Base-by-base conservation (phyloP, 1,140 invertebrate species). In the Leptinotarsa lineolata region DNA sequence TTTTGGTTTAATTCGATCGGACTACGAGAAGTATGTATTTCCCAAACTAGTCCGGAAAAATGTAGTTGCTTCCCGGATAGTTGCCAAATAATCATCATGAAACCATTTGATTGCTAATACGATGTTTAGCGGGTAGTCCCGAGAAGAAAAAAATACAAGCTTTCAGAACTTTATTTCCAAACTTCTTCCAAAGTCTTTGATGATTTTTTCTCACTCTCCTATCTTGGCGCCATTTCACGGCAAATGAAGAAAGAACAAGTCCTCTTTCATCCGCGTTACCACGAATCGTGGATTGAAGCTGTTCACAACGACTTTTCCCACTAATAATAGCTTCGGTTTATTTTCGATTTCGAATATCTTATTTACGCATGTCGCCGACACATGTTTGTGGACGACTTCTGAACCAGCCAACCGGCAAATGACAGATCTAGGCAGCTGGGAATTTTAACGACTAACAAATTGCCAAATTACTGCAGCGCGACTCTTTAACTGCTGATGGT, bases 401-500 rank as follows among this genome's bases (percentile, higher is more conserved):
- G 81, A 82, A 83, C 78, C 81, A 82, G 76, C 81, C 82, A 79
- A 84, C 79, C 83, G 81, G 75, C 83, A 83, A 84, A 83, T 84
- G 82, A 84, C 83, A 83, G 80, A 82, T 82, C 76, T 76, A 81
- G 79, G 78, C 83, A 84, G 83, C 83, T 84, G 83, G 77, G 83
- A 84, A 84, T 84, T 83, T 84, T 84, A 84, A 84, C 83, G 83
- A 84, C 82, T 83, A 83, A 84, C 83, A 84, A 84, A 84, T 84
- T 83, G 82, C 82, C 82, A 81, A 83, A 83, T 84, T 83, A 83
- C 81, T 84, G 74, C 75, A 76, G 72, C 68, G 75, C 76, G 78
- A 79, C 74, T 78, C 76, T 77, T 76, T 76, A 79, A 79, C 80
- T 79, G 78, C 79, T 81, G 78, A 81, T 81, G 81, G 80, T 84